A percentile compares a stretch with the other conserved stretches of the same genome.
phyloP scores from a whole-genome alignment of 1,140 invertebrate genomes.

The Brachionus sp. region DNA sequence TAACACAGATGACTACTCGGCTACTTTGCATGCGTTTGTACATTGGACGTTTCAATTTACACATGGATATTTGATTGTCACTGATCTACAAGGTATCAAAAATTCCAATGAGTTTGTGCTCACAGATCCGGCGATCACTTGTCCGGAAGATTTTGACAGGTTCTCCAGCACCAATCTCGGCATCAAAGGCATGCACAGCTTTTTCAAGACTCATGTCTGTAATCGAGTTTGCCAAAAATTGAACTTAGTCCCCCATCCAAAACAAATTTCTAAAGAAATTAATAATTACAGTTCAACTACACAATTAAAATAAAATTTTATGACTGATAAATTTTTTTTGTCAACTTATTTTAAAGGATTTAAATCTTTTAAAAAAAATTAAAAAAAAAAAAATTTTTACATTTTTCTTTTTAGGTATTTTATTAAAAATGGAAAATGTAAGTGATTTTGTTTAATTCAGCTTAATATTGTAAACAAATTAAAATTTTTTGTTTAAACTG shows the following conservation, averaged over 20 bases:
- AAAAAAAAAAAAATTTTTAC: neutral
- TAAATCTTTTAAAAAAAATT: neutral
- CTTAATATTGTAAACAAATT: too few species aligned
- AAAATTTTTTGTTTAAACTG: too few species aligned
- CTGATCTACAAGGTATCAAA: conserved; percentile 22
- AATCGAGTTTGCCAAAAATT: conserved; percentile 1
- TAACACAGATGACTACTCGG: neutral
- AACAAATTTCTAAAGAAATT: neutral
- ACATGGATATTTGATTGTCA: neutral
- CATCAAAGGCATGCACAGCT: neutral
- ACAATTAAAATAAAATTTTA: neutral
- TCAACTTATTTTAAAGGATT: neutral
- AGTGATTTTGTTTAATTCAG: neutral
- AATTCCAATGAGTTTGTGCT: neutral
- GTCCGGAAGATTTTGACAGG: neutral
- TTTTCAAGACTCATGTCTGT: conserved; percentile 7
- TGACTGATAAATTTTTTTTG: neutral
- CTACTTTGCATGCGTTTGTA: conserved; percentile 12
- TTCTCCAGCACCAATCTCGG: conserved; percentile 17
- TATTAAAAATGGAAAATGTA: neutral
- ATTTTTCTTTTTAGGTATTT: neutral
- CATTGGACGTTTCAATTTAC: conserved; percentile 18
- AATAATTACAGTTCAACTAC: neutral
- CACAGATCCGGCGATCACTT: conserved; percentile 6
- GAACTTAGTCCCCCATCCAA: neutral